phyloP scores from a whole-genome alignment of 2,888 invertebrate species.

The Agriopis marginaria region DNA sequence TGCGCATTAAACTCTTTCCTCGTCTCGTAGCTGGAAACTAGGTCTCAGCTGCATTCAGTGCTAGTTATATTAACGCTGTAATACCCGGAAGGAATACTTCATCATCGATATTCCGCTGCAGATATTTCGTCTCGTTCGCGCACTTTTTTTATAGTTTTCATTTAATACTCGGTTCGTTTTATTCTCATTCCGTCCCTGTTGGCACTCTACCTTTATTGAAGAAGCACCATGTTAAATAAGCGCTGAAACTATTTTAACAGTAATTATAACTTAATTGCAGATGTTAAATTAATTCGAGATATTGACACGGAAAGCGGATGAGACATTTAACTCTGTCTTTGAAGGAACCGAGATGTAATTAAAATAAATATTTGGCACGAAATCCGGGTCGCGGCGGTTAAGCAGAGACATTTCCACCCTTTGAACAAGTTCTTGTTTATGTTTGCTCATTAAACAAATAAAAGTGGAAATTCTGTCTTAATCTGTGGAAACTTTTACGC shows the following conservation, averaged over 20 bases:
- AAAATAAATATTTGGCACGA: conserved; percentile 85
- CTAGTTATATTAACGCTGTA: conserved; percentile 63
- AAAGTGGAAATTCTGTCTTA: conserved; percentile 77
- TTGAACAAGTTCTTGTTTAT: conserved; percentile 84
- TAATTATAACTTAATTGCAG: conserved; percentile 46
- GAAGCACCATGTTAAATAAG: conserved; percentile 32
- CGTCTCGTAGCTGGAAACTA: conserved; percentile 55
- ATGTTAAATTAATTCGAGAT: conserved; percentile 62
- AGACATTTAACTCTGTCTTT: conserved; percentile 74
- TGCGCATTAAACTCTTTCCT: conserved; percentile 60
- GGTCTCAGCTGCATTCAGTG: conserved; percentile 66
- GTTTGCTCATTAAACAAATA: conserved; percentile 84
- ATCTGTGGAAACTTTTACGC: conserved; percentile 68
- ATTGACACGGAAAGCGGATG: conserved; percentile 65
- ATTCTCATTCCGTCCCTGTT: conserved; percentile 35
- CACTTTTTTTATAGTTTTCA: conserved; percentile 50
- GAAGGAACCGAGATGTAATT: conserved; percentile 80
- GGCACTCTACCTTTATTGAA: conserved; percentile 24
- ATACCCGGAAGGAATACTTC: conserved; percentile 62
- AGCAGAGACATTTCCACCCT: conserved; percentile 82
- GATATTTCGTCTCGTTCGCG: conserved; percentile 49
- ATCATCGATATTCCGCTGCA: conserved; percentile 57
- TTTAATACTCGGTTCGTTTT: conserved; percentile 41
- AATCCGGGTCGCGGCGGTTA: conserved; percentile 82
- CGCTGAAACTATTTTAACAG: conserved; percentile 39